A percentile compares a stretch with the other conserved stretches of the same genome.
These are phyloP conservation scores for Clupea harengus DNA, from an alignment of 2,113 vertebrate genomes.

Conservation along the genomic window DNA sequence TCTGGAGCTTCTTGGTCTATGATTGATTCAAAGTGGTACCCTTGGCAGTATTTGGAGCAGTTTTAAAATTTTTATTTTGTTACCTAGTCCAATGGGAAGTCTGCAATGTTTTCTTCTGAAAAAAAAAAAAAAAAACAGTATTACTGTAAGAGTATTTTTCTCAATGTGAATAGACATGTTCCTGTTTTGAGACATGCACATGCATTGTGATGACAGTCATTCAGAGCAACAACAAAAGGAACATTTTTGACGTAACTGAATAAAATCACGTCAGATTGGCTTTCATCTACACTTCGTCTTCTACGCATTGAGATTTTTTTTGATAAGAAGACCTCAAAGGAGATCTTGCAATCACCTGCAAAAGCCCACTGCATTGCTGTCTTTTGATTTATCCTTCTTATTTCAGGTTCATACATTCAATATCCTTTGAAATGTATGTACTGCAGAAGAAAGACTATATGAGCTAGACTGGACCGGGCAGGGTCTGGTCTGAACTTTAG, in stretches of 20 bases:
- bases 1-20: neutral
- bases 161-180: neutral
- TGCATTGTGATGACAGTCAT: neutral
- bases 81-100: neutral
- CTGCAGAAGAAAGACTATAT: neutral
- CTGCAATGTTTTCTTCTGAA: neutral
- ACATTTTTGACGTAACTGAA: neutral
- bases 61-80: neutral
- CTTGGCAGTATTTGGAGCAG: neutral
- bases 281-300: neutral
- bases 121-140: neutral
- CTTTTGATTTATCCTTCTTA: neutral
- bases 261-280: neutral
- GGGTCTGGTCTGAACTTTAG: neutral
- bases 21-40: neutral
- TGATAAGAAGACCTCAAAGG: neutral
- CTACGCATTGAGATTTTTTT: neutral
- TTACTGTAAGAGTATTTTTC: neutral
- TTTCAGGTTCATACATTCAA: neutral
- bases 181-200: neutral
- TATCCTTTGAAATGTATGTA: neutral
- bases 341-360: neutral
- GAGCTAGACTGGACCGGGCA: neutral
- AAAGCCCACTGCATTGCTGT: neutral
- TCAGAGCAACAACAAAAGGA: neutral